phyloP scores from a whole-genome alignment of 2,797 vertebrate species.

The Vireo griseus region DNA sequence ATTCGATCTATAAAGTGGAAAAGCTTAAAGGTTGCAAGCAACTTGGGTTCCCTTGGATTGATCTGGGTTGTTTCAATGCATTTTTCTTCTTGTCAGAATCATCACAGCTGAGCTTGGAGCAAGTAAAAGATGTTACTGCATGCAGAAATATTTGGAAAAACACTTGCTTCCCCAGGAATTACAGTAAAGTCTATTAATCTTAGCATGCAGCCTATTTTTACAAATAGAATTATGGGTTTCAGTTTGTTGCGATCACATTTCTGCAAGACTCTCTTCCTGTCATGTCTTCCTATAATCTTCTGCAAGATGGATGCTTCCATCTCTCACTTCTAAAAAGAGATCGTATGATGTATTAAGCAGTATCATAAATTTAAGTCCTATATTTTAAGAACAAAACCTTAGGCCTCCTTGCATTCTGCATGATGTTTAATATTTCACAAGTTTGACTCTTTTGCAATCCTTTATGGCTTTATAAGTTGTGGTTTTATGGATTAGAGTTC shows the following conservation, averaged over 20 bases:
- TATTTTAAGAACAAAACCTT: constrained; percentile 37
- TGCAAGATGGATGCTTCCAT: neutral
- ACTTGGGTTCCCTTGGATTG: neutral
- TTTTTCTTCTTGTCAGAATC: neutral
- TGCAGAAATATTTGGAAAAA: neutral
- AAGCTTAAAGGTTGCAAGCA: neutral
- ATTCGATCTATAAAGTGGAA: neutral
- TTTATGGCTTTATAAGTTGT: neutral
- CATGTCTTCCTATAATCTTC: too few relatives aligned
- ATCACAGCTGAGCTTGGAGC: neutral
- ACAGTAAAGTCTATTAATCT: neutral
- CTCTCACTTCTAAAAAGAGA: neutral
- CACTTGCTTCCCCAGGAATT: neutral
- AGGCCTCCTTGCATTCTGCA: neutral
- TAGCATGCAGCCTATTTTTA: constrained; percentile 19
- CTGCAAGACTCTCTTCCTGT: neutral
- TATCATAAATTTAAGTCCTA: neutral
- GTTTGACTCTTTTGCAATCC: neutral
- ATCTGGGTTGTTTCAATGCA: neutral
- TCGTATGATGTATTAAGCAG: neutral
- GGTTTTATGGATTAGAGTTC: neutral
- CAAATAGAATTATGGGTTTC: neutral
- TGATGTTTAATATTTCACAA: constrained; percentile 7
- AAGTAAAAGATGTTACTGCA: neutral
- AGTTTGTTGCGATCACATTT: constrained; percentile 35